Evolutionary conservation across 2,888 invertebrate species (phyloP).

Genomic region (Phaonia tiefii): DNA sequence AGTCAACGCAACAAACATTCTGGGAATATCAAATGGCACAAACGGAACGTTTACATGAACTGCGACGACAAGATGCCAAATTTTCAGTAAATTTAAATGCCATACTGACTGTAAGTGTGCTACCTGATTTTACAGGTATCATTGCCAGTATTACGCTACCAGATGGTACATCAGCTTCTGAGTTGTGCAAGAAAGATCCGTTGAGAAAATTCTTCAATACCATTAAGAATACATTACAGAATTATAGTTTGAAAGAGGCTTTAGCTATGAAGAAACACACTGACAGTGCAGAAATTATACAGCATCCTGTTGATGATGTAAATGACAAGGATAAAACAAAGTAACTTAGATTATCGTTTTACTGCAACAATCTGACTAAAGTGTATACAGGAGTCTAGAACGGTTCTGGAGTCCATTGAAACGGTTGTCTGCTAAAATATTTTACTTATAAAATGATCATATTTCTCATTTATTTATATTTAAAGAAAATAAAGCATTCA

Average conservation of each 20-base stretch:
- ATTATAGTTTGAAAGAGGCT: constrained; percentile 73
- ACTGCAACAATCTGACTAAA: too few relatives aligned
- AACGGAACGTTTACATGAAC: constrained; percentile 69
- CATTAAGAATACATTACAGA: constrained; percentile 73
- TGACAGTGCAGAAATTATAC: too few relatives aligned
- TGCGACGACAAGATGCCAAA: constrained; percentile 68
- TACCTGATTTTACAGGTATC: constrained; percentile 68
- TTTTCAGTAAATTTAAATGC: constrained; percentile 72
- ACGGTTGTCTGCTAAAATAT: too few relatives aligned
- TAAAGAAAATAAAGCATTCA: too few relatives aligned
- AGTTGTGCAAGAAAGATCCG: constrained; percentile 72
- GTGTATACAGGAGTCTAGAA: too few relatives aligned
- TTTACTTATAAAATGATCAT: too few relatives aligned
- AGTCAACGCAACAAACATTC: constrained; percentile 68
- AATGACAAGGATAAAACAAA: too few relatives aligned
- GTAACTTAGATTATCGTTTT: too few relatives aligned
- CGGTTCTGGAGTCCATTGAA: too few relatives aligned
- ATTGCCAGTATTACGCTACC: constrained; percentile 69
- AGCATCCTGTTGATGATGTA: too few relatives aligned
- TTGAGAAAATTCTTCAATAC: constrained; percentile 75
- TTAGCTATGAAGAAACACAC: too few relatives aligned
- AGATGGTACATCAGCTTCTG: constrained; percentile 48
- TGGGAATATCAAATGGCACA: constrained; percentile 73
- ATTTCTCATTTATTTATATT: too few relatives aligned
- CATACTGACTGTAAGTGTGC: constrained; percentile 69